A percentile compares a stretch with the other conserved stretches of the same genome.
Conservation (phyloP, 2,797 vertebrate species). For the Alectoris magna region DNA sequence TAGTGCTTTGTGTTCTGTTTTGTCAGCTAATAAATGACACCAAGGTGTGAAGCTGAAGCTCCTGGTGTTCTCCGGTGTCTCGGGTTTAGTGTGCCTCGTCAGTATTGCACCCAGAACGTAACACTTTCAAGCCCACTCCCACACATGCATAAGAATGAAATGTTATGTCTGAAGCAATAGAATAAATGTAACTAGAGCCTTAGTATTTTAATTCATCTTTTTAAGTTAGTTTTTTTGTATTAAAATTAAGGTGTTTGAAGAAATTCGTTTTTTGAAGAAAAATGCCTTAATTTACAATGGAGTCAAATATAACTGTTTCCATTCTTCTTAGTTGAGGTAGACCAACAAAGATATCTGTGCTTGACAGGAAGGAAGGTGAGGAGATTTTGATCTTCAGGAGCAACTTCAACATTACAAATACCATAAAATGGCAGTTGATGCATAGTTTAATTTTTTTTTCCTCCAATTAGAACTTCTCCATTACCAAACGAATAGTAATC, state of each 20-base stretch:
- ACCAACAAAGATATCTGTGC: conserved; percentile 68
- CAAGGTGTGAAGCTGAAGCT: conserved; percentile 3
- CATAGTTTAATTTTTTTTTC: conserved; percentile 37
- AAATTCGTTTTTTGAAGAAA: conserved; percentile 44
- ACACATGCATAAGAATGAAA: conserved; percentile 21
- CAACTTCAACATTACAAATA: conserved; percentile 20
- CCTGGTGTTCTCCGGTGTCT: not conserved
- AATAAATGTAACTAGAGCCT: conserved; percentile 6
- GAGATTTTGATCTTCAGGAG: conserved; percentile 31
- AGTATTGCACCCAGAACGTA: not conserved
- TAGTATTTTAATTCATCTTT: conserved; percentile 37
- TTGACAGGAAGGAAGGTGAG: conserved; percentile 48
- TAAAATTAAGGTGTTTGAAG: conserved; percentile 49
- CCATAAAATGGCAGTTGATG: not conserved
- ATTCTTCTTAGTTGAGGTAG: conserved; percentile 46
- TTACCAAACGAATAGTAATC: not conserved
- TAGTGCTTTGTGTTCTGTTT: not conserved
- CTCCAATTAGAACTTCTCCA: not conserved
- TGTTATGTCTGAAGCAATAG: conserved; percentile 12
- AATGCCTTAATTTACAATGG: conserved; percentile 45
- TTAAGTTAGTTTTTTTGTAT: not conserved
- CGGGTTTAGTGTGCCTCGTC: not conserved
- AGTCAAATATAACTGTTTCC: conserved; percentile 43
- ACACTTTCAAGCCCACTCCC: not conserved
- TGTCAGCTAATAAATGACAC: not conserved